Conservation (phyloP, 1,140 invertebrate genomes). For the Achatina immaculata region DNA sequence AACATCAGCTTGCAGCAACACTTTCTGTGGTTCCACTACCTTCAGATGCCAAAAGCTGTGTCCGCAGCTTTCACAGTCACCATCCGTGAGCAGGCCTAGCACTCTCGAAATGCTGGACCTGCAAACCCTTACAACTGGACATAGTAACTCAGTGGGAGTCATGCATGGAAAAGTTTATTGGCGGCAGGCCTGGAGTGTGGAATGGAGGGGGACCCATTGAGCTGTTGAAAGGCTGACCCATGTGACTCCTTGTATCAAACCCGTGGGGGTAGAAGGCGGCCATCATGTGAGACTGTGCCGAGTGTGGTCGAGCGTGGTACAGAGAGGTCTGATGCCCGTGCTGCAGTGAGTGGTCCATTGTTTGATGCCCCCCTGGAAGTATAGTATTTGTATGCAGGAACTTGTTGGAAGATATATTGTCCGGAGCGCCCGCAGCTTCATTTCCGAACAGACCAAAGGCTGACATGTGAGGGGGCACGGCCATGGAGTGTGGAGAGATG, state of each 20-base stretch:
- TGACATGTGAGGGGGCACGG: slow-evolving; percentile 67
- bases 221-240: slow-evolving; percentile 63
- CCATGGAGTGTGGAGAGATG: slow-evolving; percentile 64
- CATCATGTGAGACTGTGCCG: slow-evolving; percentile 64
- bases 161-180: slow-evolving; percentile 70
- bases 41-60: no score
- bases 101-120: no score
- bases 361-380: slow-evolving; percentile 52
- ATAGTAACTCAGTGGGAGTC: slow-evolving; percentile 48
- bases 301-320: slow-evolving; percentile 62
- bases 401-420: slow-evolving; percentile 70
- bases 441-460: slow-evolving; percentile 69
- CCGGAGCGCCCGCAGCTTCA: slow-evolving; percentile 58
- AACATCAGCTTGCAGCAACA: no score
- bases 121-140: no score
- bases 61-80: no score
- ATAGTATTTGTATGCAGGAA: slow-evolving; percentile 69
- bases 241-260: slow-evolving; percentile 61
- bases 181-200: slow-evolving; percentile 67
- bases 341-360: slow-evolving; percentile 67
- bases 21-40: no score
- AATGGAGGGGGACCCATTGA: slow-evolving; percentile 67
- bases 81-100: no score
- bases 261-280: slow-evolving; percentile 69
- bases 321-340: slow-evolving; percentile 63